phyloP scores from a whole-genome alignment of 2,797 vertebrate species.

The Hipposideros larvatus region DNA sequence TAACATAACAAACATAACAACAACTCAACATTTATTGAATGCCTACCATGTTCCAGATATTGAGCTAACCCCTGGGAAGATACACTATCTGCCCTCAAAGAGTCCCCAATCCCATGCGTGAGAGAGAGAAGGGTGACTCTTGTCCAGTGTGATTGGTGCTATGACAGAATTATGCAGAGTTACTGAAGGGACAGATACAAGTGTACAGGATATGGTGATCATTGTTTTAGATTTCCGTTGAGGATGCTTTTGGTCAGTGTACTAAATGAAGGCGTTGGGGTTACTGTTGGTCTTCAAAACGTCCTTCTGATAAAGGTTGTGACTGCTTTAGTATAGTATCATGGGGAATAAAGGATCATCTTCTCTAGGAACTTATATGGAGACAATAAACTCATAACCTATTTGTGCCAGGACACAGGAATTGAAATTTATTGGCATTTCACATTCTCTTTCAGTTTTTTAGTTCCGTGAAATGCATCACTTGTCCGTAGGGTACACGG shows the following conservation, averaged over 20 bases:
- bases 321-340: not conserved
- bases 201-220: not conserved
- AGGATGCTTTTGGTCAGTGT: not conserved
- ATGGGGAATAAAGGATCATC: not conserved
- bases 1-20: not conserved
- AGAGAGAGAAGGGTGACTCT: not conserved
- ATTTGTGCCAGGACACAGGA: not conserved
- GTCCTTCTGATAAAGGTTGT: not conserved
- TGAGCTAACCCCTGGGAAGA: not conserved
- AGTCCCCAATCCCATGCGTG: fast-evolving
- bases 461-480: not conserved
- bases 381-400: not conserved
- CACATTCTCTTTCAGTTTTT: not conserved
- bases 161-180: not conserved
- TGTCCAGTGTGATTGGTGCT: not conserved
- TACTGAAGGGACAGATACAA: not conserved
- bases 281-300: not conserved
- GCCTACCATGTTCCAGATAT: not conserved
- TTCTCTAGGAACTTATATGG: not conserved
- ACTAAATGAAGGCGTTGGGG: not conserved
- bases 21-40: not conserved
- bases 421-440: not conserved
- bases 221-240: not conserved
- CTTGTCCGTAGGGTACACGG: not conserved
- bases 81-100: too few relatives aligned